A percentile compares a stretch with the other conserved stretches of the same genome.
Conservation (phyloP, 1,140 invertebrate genomes). For the Leptoteleia sp. region DNA sequence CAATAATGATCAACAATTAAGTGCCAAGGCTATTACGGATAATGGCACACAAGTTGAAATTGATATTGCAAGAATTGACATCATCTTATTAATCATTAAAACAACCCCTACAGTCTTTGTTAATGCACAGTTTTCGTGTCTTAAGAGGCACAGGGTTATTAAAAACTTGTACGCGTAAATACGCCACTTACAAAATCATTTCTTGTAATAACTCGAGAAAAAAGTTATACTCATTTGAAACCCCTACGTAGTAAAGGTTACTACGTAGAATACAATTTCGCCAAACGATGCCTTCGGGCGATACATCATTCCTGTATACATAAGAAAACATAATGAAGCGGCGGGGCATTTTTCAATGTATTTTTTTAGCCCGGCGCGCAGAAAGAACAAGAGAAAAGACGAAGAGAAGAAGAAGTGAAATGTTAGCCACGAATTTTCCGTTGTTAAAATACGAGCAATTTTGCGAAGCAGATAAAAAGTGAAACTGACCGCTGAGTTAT, state of each 20-base stretch:
- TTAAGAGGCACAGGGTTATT: too few relatives aligned
- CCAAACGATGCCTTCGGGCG: slow-evolving; percentile 55
- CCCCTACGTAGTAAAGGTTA: slow-evolving; percentile 45
- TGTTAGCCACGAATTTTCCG: slow-evolving; percentile 26
- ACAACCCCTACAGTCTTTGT: too few relatives aligned
- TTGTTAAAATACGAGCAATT: slow-evolving; percentile 18
- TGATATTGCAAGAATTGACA: too few relatives aligned
- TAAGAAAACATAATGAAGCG: slow-evolving; percentile 58
- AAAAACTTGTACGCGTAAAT: too few relatives aligned
- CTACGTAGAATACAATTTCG: slow-evolving; percentile 56
- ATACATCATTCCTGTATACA: slow-evolving; percentile 50
- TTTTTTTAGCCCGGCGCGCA: background rate
- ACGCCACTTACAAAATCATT: slow-evolving; percentile 57
- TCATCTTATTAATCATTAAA: too few relatives aligned
- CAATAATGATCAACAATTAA: too few relatives aligned
- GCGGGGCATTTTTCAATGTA: slow-evolving; percentile 27
- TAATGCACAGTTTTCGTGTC: too few relatives aligned
- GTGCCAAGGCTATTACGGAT: too few relatives aligned
- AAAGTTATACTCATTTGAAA: slow-evolving; percentile 46
- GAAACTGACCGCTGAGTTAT: background rate
- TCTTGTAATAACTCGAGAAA: slow-evolving; percentile 53
- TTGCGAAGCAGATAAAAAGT: slow-evolving; percentile 4
- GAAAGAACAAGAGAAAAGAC: background rate
- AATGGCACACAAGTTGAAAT: too few relatives aligned
- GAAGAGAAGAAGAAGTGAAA: background rate